These are phyloP conservation scores for Alexandromys fortis DNA, from an alignment of 2,113 vertebrate genomes.

Conservation along the genomic window DNA sequence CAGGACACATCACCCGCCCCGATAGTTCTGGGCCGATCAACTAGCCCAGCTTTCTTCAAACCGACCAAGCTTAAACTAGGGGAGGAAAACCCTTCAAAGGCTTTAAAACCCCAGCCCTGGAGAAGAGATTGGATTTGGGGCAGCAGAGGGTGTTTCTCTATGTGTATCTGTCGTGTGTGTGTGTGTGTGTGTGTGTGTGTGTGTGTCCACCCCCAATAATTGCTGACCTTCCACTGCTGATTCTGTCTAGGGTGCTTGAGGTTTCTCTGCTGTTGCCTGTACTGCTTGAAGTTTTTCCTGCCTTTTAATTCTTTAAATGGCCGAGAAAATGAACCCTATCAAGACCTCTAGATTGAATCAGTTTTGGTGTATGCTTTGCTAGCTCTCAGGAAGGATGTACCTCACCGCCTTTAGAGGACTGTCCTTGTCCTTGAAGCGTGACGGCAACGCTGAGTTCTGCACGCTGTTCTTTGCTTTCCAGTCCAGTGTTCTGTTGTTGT, in stretches of 20 bases:
- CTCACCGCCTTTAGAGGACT: fast-evolving
- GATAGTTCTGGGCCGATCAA: not conserved
- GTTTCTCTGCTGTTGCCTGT: not conserved
- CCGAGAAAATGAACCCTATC: not conserved
- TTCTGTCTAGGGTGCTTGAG: not conserved
- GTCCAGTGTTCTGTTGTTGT: too few relatives aligned
- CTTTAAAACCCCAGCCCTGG: not conserved
- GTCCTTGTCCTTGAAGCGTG: too few relatives aligned
- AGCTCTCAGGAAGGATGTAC: not conserved
- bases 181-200: not conserved
- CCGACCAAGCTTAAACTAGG: not conserved
- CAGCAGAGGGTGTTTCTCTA: not conserved
- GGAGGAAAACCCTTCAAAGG: not conserved
- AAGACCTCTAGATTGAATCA: not conserved
- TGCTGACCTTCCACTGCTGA: not conserved
- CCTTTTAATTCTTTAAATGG: not conserved
- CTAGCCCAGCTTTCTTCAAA: not conserved
- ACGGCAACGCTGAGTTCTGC: not conserved
- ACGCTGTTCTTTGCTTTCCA: fast-evolving
- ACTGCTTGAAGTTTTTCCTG: not conserved
- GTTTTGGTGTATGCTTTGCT: not conserved
- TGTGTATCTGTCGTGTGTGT: not conserved
- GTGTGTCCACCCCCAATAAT: not conserved
- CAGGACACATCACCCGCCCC: too few relatives aligned
- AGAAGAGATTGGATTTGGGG: not conserved